Base-by-base conservation (phyloP, 2,797 vertebrate species). In the Sciurus carolinensis region DNA sequence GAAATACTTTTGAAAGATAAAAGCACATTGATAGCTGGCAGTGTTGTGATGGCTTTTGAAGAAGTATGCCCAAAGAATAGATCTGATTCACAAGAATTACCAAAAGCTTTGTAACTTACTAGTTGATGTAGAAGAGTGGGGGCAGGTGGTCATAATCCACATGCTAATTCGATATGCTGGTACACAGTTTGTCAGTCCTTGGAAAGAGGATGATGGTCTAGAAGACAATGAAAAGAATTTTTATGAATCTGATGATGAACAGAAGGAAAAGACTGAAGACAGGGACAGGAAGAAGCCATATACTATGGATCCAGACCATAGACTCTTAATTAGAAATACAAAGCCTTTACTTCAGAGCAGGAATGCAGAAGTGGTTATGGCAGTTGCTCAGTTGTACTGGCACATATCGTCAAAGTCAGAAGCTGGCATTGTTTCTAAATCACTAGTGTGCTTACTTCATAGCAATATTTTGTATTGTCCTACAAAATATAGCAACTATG, bases 101-200 rank as follows among this genome's bases (percentile, higher is more conserved):
- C 99, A 99, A 90, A 99, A 99, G 97, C 99, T 99, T 42, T 99
- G 99, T 77, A 99, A 99, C 98, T 99, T 99, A 96, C 97, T 99
- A 97, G 99, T 99, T 97, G 99, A 99, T 0, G 99, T 99, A 92
- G 99, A 99, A 98, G 99, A 99, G 98, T 99, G 99, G 99, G 99
- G 99, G 20, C 99, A 99, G 98, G 99, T 99, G 98, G 99, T 99
- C 95, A 99, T 99, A 98, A 99, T 99, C 98, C 99, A 99, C 98
- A 99, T 99, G 99, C 98, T 99, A 94, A 99, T 99, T 10, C 99
- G 99, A 87, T 99, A 99, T 7, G 99, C 99, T 85, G 98, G 99
- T 76, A 99, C 99, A 0, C 99, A 99, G 98, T 99, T 99, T 97
- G 97, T 99, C 94, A 99, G 99, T 88, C 99, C 99, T 7, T 99